These are phyloP conservation scores for Acleris sparsana DNA, from an alignment of 2,888 invertebrate species.

Conservation along the genomic window DNA sequence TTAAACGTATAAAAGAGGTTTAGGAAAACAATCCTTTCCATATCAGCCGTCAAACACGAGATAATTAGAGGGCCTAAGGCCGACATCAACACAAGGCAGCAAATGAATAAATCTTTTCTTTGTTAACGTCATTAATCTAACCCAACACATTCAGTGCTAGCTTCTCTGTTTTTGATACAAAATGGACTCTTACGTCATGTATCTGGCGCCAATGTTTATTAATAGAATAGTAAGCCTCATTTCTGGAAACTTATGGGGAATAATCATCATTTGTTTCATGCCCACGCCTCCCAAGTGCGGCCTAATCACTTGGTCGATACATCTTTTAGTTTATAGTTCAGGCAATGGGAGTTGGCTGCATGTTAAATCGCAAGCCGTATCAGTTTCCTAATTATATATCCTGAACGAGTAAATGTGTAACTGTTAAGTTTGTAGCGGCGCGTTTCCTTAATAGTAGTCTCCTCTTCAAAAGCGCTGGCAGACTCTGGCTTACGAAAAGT, in stretches of 20 bases:
- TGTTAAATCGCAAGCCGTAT: too few relatives aligned
- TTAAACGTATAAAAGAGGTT: neutral
- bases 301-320: neutral
- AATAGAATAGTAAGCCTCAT: neutral
- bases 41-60: slow-evolving; percentile 6
- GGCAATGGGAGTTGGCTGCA: neutral
- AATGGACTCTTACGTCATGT: too few relatives aligned
- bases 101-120: slow-evolving; percentile 5
- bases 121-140: slow-evolving; percentile 1
- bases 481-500: too few relatives aligned
- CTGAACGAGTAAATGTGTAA: too few relatives aligned
- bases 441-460: too few relatives aligned
- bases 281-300: neutral
- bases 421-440: too few relatives aligned
- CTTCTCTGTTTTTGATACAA: too few relatives aligned
- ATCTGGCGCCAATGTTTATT: neutral
- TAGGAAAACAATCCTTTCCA: slow-evolving; percentile 1
- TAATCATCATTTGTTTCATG: neutral
- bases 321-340: slow-evolving; percentile 1
- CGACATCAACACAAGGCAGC: neutral
- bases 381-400: too few relatives aligned
- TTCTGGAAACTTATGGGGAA: neutral
- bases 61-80: neutral
- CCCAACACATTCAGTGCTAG: too few relatives aligned
- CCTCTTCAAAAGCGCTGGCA: too few relatives aligned